Evolutionary conservation across 2,888 invertebrate species (phyloP), one percentile per base, ranked within the genome.

Genomic region (Dendrolimus houi): DNA sequence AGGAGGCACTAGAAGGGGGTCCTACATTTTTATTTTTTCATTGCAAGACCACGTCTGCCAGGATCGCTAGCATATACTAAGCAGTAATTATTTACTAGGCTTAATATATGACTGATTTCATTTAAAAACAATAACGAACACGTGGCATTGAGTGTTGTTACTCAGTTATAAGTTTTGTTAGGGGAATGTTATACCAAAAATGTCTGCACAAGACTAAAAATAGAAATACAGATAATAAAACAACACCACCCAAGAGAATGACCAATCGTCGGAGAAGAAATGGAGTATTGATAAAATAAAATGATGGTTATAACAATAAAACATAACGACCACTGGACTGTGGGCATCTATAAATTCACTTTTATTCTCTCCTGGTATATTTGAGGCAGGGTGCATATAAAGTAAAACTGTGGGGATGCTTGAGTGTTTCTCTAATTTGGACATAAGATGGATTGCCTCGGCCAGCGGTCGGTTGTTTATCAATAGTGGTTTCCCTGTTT

Each of bases 341-440:
- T 59, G 56, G 56, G 66, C 64, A 63, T 66, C 68, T 64, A 71
- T 72, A 71, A 71, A 72, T 72, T 67, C 58, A 60, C 59, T 62
- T 62, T 66, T 62, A 62, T 66, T 65, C 63, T 63, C 54, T 52
- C 29, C 62, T 67, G 69, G 64, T 69, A 58, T 52, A n/a, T 67
- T 64, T 67, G 68, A 67, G 67, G 66, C 67, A 65, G 70, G 72
- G 72, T 72, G 72, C 70, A 71, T 72, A 70, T 63, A 64, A 70
- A 69, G 58, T 29, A 6, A 29, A 29, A 29, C 29, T 29, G 29
- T 6, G 52, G 60, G 61, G 56, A 54, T 58, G 56, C 9, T 47
- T 47, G 47, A 57, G 55, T 41, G 58, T 56, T 58, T 62, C 57
- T 60, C 63, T 70, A 70, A 69, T 71, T 69, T 67, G 65, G 64